Conservation (phyloP, 2,797 vertebrate genomes). For the Paguma larvata region DNA sequence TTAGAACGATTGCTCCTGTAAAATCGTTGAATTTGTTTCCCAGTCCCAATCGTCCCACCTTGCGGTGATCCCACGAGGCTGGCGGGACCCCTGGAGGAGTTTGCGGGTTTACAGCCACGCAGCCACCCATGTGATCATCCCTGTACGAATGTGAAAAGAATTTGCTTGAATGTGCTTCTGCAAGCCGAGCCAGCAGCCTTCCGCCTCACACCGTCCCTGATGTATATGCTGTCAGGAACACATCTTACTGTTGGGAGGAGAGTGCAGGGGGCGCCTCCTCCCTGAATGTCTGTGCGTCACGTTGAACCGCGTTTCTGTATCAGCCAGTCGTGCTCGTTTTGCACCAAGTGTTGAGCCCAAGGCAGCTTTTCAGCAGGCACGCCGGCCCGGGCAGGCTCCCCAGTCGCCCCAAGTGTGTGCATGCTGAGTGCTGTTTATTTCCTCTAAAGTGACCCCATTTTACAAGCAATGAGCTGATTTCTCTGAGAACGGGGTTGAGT, state of each 20-base stretch:
- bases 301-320: not conserved
- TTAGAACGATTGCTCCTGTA: conserved; percentile 21
- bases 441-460: not conserved
- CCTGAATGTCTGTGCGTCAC: not conserved
- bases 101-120: not conserved
- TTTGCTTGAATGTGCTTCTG: not conserved
- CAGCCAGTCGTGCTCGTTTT: accelerated
- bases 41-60: conserved; percentile 30
- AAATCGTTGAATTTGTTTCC: not conserved
- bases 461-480: not conserved
- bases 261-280: not conserved
- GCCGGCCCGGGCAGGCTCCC: not conserved
- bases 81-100: not conserved
- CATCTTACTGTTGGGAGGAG: not conserved
- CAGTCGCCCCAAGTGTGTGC: not conserved
- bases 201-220: not conserved
- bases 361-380: not conserved
- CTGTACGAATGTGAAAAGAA: not conserved
- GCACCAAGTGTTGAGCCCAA: not conserved
- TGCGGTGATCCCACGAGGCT: not conserved
- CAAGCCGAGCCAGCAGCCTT: not conserved
- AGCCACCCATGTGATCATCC: not conserved
- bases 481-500: conserved; percentile 16
- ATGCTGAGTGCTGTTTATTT: not conserved
- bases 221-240: not conserved